These are phyloP conservation scores for Chrosomus eos DNA, from an alignment of 2,797 vertebrate species.

Conservation along the genomic window DNA sequence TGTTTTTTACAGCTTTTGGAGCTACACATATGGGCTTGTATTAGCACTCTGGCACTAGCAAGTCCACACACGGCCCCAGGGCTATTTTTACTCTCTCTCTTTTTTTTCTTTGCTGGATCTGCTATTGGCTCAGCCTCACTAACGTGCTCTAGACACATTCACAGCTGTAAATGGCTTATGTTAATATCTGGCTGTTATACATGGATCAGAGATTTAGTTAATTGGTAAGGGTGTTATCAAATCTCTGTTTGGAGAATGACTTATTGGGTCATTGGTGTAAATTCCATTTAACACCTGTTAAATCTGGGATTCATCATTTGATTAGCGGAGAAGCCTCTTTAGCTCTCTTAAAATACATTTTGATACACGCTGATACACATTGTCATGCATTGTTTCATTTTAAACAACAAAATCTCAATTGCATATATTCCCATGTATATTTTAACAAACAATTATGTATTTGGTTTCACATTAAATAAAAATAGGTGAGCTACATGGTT, in stretches of 20 bases:
- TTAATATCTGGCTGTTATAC: slow-evolving; percentile 62
- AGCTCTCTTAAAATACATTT: background rate
- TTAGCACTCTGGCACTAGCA: slow-evolving; percentile 9
- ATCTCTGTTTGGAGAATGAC: slow-evolving; percentile 50
- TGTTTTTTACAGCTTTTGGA: background rate
- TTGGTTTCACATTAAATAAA: background rate
- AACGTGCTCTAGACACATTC: slow-evolving; percentile 39
- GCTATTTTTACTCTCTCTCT: slow-evolving; percentile 64
- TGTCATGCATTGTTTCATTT: background rate
- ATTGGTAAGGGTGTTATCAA: slow-evolving; percentile 38
- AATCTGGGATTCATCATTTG: background rate
- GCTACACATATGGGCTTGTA: slow-evolving; percentile 25
- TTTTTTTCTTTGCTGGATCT: slow-evolving; percentile 20
- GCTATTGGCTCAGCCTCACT: slow-evolving; percentile 52
- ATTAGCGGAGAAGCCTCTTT: background rate
- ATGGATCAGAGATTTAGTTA: slow-evolving; percentile 62
- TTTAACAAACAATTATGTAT: background rate
- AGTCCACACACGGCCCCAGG: slow-evolving; percentile 52
- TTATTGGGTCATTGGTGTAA: slow-evolving; percentile 44
- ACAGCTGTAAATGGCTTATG: slow-evolving; percentile 45
- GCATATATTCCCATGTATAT: background rate
- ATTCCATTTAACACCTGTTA: background rate
- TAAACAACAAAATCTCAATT: background rate
- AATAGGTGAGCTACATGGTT: background rate
- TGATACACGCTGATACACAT: background rate